Percentiles rank a stretch among this genome's conserved stretches.
Evolutionary conservation across 1,140 invertebrate species (phyloP).

Genomic region (Harpegnathos saltator): DNA sequence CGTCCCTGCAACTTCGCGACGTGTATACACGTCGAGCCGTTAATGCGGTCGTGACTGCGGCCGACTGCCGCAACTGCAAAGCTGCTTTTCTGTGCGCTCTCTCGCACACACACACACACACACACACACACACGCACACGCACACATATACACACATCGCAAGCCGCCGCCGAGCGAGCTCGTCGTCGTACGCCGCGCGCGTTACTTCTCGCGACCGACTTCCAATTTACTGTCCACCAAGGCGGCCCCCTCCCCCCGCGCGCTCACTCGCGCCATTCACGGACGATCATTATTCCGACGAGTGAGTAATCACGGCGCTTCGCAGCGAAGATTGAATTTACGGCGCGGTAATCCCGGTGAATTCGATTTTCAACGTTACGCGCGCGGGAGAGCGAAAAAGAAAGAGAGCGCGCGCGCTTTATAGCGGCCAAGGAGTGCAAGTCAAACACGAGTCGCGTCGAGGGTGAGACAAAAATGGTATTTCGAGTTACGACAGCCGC

Average conservation of each 20-base stretch:
- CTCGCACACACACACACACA: no score
- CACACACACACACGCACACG: no score
- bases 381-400: no score
- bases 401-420: no score
- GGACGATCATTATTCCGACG: constrained; percentile 2
- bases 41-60: constrained; percentile 37
- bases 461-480: not conserved
- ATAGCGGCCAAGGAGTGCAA: no score
- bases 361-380: not conserved
- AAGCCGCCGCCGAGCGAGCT: no score
- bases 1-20: constrained; percentile 20
- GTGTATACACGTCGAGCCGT: not conserved
- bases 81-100: constrained; percentile 1
- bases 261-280: not conserved
- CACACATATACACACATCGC: no score
- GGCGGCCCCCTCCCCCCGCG: no score
- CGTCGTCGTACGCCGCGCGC: not conserved
- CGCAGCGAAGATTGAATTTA: not conserved
- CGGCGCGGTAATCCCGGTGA: not conserved
- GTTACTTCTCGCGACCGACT: constrained; percentile 27
- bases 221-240: constrained; percentile 16
- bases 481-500: not conserved
- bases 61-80: constrained; percentile 23
- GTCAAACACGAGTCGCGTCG: no score
- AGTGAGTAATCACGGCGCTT: not conserved